phyloP scores from a whole-genome alignment of 2,113 vertebrate species.

The Hypanus sabinus region DNA sequence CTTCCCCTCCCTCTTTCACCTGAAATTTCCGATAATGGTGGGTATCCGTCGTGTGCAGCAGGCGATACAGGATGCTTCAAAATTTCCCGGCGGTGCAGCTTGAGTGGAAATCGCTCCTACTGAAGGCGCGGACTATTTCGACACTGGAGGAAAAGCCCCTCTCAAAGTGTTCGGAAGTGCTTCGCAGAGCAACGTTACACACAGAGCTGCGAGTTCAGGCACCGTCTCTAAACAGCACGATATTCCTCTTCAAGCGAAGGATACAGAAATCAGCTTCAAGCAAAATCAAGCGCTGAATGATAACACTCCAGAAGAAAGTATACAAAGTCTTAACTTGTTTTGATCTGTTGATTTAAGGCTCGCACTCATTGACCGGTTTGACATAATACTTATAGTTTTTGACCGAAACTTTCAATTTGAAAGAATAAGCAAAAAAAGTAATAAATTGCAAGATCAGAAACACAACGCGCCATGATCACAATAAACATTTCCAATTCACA shows the following conservation, averaged over 20 bases:
- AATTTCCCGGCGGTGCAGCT: background rate
- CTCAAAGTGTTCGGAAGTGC: background rate
- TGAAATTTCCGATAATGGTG: background rate
- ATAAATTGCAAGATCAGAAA: background rate
- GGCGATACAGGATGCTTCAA: background rate
- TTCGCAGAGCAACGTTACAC: background rate
- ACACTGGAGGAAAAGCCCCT: background rate
- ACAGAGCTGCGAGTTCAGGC: background rate
- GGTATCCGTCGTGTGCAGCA: background rate
- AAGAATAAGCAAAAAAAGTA: background rate
- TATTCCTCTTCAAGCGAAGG: background rate
- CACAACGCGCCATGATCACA: background rate
- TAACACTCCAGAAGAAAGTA: background rate
- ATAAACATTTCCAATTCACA: background rate
- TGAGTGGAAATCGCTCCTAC: background rate
- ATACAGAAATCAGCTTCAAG: background rate
- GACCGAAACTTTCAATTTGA: background rate
- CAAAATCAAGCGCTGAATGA: background rate
- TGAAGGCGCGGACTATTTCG: background rate
- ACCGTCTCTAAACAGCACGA: constrained; percentile 6
- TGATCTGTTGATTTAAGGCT: no score
- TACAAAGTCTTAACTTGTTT: background rate
- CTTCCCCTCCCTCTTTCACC: background rate
- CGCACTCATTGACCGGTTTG: background rate
- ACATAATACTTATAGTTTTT: background rate